Base-by-base conservation (phyloP, 2,888 invertebrate species). In the Bombylius discolor region DNA sequence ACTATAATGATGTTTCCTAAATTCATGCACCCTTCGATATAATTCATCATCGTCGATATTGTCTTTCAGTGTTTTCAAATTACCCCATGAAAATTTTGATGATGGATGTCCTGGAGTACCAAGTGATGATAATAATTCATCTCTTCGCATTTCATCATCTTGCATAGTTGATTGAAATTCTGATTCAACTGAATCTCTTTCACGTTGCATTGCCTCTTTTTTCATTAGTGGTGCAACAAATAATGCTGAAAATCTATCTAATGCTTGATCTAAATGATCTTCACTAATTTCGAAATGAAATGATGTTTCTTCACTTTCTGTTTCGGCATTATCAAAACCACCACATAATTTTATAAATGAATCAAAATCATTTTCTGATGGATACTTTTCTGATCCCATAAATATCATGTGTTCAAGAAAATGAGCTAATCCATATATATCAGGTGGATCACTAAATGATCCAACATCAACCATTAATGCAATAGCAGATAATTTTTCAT, bases 401-500 rank as follows among this genome's bases (percentile, higher is more conserved):
- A 93, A 95, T 32, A 95, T 74, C 93, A 95, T 90, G 70, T 91
- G 91, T 66, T 91, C 91, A 5, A 91, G 77, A 69, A 91, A 90
- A 70, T 91, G 91, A 1, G 90, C 88, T 69, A 91, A 71, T 0
- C 91, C 91, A 63, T 85, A 88, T 55, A 89, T 82, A 64, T 79
- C 78, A 8, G 76, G 72, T 0, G 89, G 89, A 72, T 91, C 89
- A 65, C 85, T 85, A 73, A 88, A 91, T 65, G 79, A 79, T 1
- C 91, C 90, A 31, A 86, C 88, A 32, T 85, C 83, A 12, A 90
- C 82, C 62, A 83, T 81, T 1, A 91, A 72, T 8, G 84, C 84
- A 64, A 87, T 87, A 1, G 89, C 89, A 14, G 89, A 87, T 80
- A 64, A 63, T 63, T 72, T 76, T 60, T 69, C 70, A 44, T 68